phyloP scores from a whole-genome alignment of 2,113 vertebrate species.

The Strix aluco region DNA sequence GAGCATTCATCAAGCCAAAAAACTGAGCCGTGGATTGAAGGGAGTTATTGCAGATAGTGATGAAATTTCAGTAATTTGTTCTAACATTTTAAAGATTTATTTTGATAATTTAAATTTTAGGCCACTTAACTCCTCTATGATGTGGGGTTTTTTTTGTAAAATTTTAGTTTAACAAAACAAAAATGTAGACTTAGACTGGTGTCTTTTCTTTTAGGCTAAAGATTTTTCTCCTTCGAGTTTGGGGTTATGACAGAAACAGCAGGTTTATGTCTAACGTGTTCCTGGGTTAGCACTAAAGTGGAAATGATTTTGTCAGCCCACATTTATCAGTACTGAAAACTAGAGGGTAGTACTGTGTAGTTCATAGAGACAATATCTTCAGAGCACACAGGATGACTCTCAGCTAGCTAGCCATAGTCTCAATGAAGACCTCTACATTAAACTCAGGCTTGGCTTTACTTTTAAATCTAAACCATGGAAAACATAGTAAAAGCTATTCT shows the following conservation, averaged over 20 bases:
- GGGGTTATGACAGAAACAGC: neutral
- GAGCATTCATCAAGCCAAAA: neutral
- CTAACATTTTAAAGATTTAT: neutral
- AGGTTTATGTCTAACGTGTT: neutral
- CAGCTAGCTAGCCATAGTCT: neutral
- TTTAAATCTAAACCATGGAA: neutral
- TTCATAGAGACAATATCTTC: neutral
- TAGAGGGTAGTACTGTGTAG: neutral
- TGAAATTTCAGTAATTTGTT: neutral
- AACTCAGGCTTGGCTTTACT: neutral
- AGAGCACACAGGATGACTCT: neutral
- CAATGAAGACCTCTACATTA: neutral
- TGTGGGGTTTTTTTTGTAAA: neutral
- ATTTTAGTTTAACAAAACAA: neutral
- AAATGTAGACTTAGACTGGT: neutral
- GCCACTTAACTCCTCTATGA: neutral
- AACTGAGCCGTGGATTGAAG: neutral
- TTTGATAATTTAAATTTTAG: neutral
- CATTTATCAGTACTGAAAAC: neutral
- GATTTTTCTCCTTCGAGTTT: neutral
- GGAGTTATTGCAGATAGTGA: neutral
- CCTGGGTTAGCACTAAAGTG: neutral
- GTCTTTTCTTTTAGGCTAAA: neutral
- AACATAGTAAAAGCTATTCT: neutral
- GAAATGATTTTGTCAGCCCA: neutral